Evolutionary conservation across 2,113 vertebrate genomes (phyloP).

Genomic region (Pipra filicauda): DNA sequence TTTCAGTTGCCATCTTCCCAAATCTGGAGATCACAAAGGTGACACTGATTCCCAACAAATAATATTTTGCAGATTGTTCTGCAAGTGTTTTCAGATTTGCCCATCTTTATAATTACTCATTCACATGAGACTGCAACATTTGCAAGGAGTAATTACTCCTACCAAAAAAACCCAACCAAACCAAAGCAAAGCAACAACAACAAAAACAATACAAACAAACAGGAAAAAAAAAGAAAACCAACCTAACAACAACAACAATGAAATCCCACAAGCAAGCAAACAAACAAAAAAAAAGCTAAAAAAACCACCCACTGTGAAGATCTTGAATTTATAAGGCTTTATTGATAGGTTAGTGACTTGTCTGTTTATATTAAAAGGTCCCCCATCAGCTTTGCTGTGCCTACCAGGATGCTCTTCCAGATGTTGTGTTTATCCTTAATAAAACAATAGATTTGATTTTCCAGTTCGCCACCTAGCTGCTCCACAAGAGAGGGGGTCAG

Average conservation of each 20-base stretch:
- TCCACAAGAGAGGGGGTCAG: not conserved
- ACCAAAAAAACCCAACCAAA: not conserved
- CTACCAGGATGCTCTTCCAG: not conserved
- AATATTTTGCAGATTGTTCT: not conserved
- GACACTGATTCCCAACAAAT: not conserved
- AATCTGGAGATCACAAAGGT: not conserved
- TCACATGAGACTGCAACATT: not conserved
- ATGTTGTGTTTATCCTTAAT: constrained; percentile 43
- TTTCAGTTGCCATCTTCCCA: not conserved
- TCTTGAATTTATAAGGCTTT: not conserved
- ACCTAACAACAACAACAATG: too few species aligned
- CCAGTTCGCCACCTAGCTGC: constrained; percentile 16
- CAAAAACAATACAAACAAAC: too few species aligned
- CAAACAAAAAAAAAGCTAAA: not conserved
- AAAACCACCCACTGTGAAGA: not conserved
- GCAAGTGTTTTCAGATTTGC: not conserved
- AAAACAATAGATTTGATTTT: constrained; percentile 58
- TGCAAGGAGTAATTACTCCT: not conserved
- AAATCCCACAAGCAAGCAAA: not conserved
- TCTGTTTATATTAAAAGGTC: not conserved
- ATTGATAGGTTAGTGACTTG: not conserved
- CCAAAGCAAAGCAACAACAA: not conserved
- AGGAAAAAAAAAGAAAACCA: not conserved
- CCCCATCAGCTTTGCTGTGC: not conserved
- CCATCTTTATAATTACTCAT: not conserved